Evolutionary conservation across 2,888 invertebrate genomes (phyloP).

Genomic region (Hartigia nigra): DNA sequence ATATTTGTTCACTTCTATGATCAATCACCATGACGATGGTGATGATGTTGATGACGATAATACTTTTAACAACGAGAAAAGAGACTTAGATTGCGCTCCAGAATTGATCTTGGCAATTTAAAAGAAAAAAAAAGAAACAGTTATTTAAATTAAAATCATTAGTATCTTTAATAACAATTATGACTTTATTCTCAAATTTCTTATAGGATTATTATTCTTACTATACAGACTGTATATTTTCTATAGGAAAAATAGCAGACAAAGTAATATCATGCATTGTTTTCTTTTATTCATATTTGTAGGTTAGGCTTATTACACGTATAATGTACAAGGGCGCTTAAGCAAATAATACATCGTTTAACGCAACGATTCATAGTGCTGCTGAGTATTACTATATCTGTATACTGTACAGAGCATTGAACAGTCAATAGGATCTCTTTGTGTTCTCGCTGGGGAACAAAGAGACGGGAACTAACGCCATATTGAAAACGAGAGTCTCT

Average conservation of each 20-base stretch:
- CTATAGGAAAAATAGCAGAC: neutral
- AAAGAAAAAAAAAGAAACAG: too few relatives aligned
- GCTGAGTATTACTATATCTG: neutral
- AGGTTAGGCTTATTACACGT: neutral
- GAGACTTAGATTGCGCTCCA: neutral
- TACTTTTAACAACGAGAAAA: neutral
- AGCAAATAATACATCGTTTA: neutral
- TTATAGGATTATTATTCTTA: neutral
- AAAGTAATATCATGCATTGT: neutral
- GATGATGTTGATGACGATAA: neutral
- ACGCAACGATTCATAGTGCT: neutral
- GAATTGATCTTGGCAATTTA: too few relatives aligned
- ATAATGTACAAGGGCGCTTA: neutral
- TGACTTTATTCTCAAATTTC: neutral
- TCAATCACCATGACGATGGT: too few relatives aligned
- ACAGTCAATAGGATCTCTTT: neutral
- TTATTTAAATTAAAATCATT: neutral
- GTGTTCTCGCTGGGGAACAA: neutral
- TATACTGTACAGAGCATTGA: neutral
- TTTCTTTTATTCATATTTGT: neutral
- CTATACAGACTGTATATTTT: neutral
- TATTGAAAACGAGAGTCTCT: slow-evolving; percentile 43
- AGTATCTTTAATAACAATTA: neutral
- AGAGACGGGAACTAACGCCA: slow-evolving; percentile 2
- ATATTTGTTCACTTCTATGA: neutral